Base-by-base conservation (phyloP, 2,888 invertebrate species). In the Schizotus pectinicornis region DNA sequence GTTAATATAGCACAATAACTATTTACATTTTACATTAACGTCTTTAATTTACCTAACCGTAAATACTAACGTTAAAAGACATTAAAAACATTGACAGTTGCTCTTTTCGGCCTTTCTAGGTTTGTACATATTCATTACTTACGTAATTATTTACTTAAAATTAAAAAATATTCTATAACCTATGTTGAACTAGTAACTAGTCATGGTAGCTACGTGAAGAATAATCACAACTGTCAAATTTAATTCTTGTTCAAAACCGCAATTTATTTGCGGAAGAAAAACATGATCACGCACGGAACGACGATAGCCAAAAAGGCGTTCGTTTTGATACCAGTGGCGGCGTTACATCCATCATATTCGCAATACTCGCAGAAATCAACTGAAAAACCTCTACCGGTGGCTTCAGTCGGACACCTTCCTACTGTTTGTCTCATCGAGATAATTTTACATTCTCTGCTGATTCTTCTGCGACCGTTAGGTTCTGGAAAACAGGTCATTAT, bases 341-440 rank as follows among this genome's bases (percentile, higher is more conserved):
- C 81, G 70, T 89, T 90, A 80, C 90, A 90, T 1, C 85, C 84
- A 64, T 89, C 88, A 31, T 83, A 83, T 54, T 87, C 86, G 73
- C 90, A 90, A 53, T 87, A 87, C 72, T 85, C 85, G 67, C 90
- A 90, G 79, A 83, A 86, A 41, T 84, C 81, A 38, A 85, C 80
- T 11, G 82, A 78, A 65, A 84, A 83, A 65, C 84, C 81, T 48
- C 79, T 79, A 1, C 82, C 80, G 56, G 81, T 81, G 33, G 82
- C 74, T 61, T 79, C 81, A 6, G 38, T 46, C 1, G 83, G 73
- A 62, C 87, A 87, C 7, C 78, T 77, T 39, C 79, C 84, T 6
- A 81, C 77, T 69, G 80, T 80, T 74, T 83, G 83, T 55, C 85
- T 83, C 37, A 78, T 77, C 35, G 82, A 81, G 65, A 86, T 83